Evolutionary conservation across 1,140 invertebrate genomes (phyloP), one percentile per base, ranked within the genome.

Genomic region (Cotesia glomerata): DNA sequence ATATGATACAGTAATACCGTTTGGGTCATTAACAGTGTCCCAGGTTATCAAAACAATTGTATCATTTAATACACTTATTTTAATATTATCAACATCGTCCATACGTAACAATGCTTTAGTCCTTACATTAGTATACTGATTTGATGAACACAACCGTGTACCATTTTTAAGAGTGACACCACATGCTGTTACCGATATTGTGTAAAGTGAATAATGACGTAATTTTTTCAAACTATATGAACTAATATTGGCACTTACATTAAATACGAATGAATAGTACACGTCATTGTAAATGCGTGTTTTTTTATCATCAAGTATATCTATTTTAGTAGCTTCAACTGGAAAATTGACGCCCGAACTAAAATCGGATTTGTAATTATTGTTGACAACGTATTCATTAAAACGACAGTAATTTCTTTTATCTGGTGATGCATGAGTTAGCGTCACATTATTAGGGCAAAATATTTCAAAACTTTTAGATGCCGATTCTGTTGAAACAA

Each of bases 1-100:
- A 77, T 92, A 93, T 0, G 88, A 86, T 2, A 93, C 81, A 51
- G 92, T 90, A 0, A 90, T 76, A 0, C 90, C 90, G 80, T 94
- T 94, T 0, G 92, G 91, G 26, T 88, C 62, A 5, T 76, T 75
- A 2, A 92, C 92, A 74, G 89, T 83, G 1, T 83, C 78, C 93
- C 93, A 94, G 8, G 76, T 82, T 3, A 93, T 77, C 9, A 84
- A 79, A 1, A 83, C 81, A 49, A 82, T 77, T 1, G 78, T 80
- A 11, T 80, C 75, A 51, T 82, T 85, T 4, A 77, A 65, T 2
- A 84, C 76, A 0, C 74, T 35, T 0, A 78, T 75, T 0, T 69
- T 75, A 0, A 89, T 73, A 65, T 84, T 77, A 1, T 58, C 35
- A 11, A 88, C 76, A 35, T 82, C 69, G 74, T 90, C 89, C 3